Evolutionary conservation across 2,797 vertebrate species (phyloP).

Genomic region (Peromyscus melanophrys): DNA sequence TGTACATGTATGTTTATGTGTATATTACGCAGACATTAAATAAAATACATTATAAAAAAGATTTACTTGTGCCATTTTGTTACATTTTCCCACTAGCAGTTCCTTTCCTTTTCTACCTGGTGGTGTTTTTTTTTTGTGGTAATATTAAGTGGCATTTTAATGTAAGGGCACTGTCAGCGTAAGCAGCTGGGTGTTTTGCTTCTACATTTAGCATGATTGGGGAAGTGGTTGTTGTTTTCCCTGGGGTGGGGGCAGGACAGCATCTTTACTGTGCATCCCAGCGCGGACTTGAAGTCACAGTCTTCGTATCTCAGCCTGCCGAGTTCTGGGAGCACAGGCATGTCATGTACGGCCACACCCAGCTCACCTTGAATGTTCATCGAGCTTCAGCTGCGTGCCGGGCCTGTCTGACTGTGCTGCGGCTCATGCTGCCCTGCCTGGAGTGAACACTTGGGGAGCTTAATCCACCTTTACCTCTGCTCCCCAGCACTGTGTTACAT

Average conservation of each 20-base stretch:
- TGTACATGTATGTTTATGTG: no score
- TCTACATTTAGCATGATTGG: background rate
- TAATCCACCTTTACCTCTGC: background rate
- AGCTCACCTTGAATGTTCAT: background rate
- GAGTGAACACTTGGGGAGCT: background rate
- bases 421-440: background rate
- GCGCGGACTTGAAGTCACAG: background rate
- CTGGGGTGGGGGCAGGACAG: background rate
- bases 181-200: background rate
- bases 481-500: background rate
- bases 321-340: background rate
- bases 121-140: background rate
- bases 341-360: background rate
- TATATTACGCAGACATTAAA: background rate
- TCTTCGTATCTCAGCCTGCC: background rate
- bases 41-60: background rate
- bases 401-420: no score
- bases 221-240: background rate
- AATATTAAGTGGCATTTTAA: conserved; percentile 2
- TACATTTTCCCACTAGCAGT: background rate
- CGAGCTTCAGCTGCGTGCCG: background rate
- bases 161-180: background rate
- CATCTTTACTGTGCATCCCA: background rate
- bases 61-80: background rate
- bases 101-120: background rate